phyloP scores from a whole-genome alignment of 1,140 invertebrate genomes.

The Oncopodura yosiiana region DNA sequence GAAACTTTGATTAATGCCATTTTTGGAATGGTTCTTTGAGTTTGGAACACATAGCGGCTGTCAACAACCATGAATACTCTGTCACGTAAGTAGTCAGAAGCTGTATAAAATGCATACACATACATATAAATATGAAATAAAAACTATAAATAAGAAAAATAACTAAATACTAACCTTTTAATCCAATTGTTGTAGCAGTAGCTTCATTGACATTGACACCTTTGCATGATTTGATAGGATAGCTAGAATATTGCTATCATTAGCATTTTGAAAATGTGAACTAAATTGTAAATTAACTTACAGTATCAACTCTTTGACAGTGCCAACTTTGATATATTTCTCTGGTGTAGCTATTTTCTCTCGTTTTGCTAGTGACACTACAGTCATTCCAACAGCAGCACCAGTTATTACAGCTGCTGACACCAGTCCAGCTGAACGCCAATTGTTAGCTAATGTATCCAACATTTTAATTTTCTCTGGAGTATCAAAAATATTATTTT shows the following conservation, averaged over 20 bases:
- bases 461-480: too few species aligned
- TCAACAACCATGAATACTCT: conserved; percentile 32
- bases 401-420: conserved; percentile 15
- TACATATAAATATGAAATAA: background rate
- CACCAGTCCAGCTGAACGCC: conserved; percentile 6
- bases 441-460: background rate
- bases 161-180: conserved; percentile 17
- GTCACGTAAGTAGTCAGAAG: conserved; percentile 22
- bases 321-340: conserved; percentile 26
- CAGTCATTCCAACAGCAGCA: background rate
- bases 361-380: background rate
- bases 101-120: conserved; percentile 2
- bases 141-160: background rate
- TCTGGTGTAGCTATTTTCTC: conserved; percentile 6
- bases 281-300: too few species aligned
- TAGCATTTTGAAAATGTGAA: too few species aligned
- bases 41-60: conserved; percentile 16
- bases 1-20: conserved; percentile 26
- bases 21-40: conserved; percentile 27
- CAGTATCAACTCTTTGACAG: conserved; percentile 20
- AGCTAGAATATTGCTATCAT: too few species aligned
- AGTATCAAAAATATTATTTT: too few species aligned
- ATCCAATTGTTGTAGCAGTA: conserved; percentile 16
- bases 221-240: conserved; percentile 28
- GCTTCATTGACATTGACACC: conserved; percentile 26